A percentile compares a stretch with the other conserved stretches of the same genome.
Conservation (phyloP, 2,888 invertebrate species). For the Anthophora plumipes region DNA sequence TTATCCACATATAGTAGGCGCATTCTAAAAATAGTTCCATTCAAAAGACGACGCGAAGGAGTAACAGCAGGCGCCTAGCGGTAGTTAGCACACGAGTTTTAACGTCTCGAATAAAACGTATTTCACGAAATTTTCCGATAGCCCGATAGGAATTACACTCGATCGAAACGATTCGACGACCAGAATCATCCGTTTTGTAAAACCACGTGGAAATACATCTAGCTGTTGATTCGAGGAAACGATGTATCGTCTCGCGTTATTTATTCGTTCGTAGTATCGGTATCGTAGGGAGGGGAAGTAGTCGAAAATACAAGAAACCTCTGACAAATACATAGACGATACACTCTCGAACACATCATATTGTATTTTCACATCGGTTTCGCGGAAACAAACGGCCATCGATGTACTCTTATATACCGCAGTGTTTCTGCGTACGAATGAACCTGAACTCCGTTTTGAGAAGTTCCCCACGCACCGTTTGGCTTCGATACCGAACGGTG, state of each 20-base stretch:
- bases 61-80: slow-evolving; percentile 60
- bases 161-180: no score
- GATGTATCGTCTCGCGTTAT: no score
- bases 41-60: slow-evolving; percentile 75
- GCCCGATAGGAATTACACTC: not conserved
- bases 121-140: not conserved
- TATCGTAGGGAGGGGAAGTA: no score
- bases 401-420: slow-evolving; percentile 1
- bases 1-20: slow-evolving; percentile 79
- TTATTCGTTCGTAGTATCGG: slow-evolving; percentile 18
- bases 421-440: slow-evolving; percentile 26
- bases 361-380: slow-evolving; percentile 45
- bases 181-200: no score
- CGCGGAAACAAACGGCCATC: slow-evolving; percentile 19
- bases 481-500: not conserved
- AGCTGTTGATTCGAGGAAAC: no score
- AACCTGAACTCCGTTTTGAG: slow-evolving; percentile 12
- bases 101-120: slow-evolving; percentile 41
- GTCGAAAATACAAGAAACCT: slow-evolving; percentile 2
- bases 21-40: slow-evolving; percentile 76
- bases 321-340: no score
- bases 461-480: not conserved
- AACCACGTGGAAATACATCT: no score
- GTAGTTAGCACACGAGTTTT: slow-evolving; percentile 36
- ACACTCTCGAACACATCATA: slow-evolving; percentile 1